Evolutionary conservation across 1,140 invertebrate species (phyloP).

Genomic region (Antheraea pernyi): DNA sequence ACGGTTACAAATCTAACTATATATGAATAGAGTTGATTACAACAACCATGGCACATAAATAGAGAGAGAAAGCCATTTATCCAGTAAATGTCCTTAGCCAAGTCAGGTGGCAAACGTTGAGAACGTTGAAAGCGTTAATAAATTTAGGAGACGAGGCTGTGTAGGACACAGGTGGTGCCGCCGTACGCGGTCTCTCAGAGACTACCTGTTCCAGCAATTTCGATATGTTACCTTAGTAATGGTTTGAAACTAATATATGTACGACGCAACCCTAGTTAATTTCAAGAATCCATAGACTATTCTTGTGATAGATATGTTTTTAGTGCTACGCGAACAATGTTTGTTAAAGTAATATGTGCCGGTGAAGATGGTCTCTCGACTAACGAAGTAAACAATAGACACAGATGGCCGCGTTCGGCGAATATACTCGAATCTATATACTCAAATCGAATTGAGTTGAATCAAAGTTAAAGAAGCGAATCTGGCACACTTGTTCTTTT

Average conservation of each 20-base stretch:
- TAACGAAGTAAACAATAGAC: slow-evolving; percentile 75
- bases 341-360: slow-evolving; percentile 47
- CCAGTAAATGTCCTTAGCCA: slow-evolving; percentile 59
- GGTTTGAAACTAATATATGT: slow-evolving; percentile 15
- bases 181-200: slow-evolving; percentile 47
- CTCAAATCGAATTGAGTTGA: background rate
- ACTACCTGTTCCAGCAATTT: slow-evolving; percentile 48
- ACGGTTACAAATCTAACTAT: too few species aligned
- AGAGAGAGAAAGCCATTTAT: slow-evolving; percentile 62
- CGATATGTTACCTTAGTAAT: slow-evolving; percentile 38
- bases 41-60: slow-evolving; percentile 34
- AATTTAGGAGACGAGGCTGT: slow-evolving; percentile 65
- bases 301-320: slow-evolving; percentile 27
- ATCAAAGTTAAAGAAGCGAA: background rate
- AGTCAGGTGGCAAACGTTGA: slow-evolving; percentile 75
- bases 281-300: background rate
- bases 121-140: slow-evolving; percentile 77
- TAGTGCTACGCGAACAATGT: slow-evolving; percentile 45
- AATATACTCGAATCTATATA: background rate
- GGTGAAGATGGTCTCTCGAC: slow-evolving; percentile 47
- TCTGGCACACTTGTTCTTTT: background rate
- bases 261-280: background rate
- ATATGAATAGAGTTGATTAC: background rate
- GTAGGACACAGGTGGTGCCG: slow-evolving; percentile 62
- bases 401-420: slow-evolving; percentile 32